A percentile compares a stretch with the other conserved stretches of the same genome.
phyloP scores from a whole-genome alignment of 2,113 vertebrate genomes.

The Solenodon paradoxus region DNA sequence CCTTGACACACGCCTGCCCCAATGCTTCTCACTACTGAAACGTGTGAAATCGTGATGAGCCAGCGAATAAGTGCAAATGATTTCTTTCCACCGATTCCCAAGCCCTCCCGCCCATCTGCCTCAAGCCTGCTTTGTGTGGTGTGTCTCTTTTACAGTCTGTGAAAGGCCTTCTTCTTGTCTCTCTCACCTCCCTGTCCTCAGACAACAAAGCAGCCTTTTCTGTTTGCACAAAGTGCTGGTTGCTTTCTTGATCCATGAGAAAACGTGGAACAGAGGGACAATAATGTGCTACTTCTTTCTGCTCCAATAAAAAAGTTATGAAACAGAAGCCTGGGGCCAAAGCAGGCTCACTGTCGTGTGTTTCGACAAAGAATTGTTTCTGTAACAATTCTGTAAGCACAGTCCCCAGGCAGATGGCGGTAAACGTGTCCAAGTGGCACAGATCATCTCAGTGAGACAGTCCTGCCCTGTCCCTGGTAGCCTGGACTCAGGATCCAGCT shows the following conservation, averaged over 20 bases:
- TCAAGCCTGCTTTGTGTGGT: constrained; percentile 28
- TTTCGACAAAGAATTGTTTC: constrained; percentile 71
- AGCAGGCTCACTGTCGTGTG: constrained; percentile 37
- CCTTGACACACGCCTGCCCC: neutral
- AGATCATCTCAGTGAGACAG: neutral
- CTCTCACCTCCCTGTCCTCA: constrained; percentile 57
- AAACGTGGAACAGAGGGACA: constrained; percentile 45
- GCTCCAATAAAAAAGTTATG: constrained; percentile 71
- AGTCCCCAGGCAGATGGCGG: neutral
- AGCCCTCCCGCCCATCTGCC: neutral
- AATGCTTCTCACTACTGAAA: neutral
- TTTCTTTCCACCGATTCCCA: constrained; percentile 33
- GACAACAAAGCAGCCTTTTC: constrained; percentile 77
- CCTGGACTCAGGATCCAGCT: neutral
- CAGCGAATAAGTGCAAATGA: neutral
- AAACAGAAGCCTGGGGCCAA: constrained; percentile 71
- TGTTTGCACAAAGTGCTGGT: constrained; percentile 53
- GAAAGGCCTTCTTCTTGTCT: constrained; percentile 50
- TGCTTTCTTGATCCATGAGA: constrained; percentile 71
- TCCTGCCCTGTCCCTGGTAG: neutral
- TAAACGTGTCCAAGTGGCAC: neutral
- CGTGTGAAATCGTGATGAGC: neutral
- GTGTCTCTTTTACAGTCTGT: constrained; percentile 56
- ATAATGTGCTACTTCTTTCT: constrained; percentile 63
- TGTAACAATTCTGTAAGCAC: constrained; percentile 55